phyloP scores from a whole-genome alignment of 2,113 vertebrate species.

The Lampris megalopsis region DNA sequence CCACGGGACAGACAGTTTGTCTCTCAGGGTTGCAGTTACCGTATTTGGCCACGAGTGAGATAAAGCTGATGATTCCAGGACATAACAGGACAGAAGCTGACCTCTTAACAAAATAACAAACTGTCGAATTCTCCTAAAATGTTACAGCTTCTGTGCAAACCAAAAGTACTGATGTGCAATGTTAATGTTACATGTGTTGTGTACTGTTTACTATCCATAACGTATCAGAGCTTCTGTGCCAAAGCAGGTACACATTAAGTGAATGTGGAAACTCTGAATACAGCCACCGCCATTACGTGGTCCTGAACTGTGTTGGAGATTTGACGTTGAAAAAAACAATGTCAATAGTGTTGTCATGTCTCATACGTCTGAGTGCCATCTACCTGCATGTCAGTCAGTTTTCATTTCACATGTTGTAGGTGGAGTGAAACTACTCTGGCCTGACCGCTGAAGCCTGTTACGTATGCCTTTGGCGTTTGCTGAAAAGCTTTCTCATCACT shows the following conservation, averaged over 20 bases:
- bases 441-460: too few relatives aligned
- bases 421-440: too few relatives aligned
- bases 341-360: too few relatives aligned
- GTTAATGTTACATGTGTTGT: conserved; percentile 20
- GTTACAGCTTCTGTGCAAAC: background rate
- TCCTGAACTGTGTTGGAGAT: too few relatives aligned
- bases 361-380: too few relatives aligned
- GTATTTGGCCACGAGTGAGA: conserved; percentile 34
- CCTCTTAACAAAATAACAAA: background rate
- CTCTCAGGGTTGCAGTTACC: background rate
- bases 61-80: too few relatives aligned
- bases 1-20: background rate
- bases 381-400: too few relatives aligned
- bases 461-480: too few relatives aligned
- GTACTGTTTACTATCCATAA: background rate
- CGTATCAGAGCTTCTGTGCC: background rate
- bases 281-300: background rate
- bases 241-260: background rate
- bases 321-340: too few relatives aligned
- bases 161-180: conserved; percentile 1
- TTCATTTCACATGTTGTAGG: too few relatives aligned
- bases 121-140: background rate
- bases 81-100: background rate
- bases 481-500: too few relatives aligned
- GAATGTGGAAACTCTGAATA: background rate